A percentile compares a stretch with the other conserved stretches of the same genome.
Evolutionary conservation across 2,113 vertebrate genomes (phyloP).

Genomic region (Corynorhinus townsendii): DNA sequence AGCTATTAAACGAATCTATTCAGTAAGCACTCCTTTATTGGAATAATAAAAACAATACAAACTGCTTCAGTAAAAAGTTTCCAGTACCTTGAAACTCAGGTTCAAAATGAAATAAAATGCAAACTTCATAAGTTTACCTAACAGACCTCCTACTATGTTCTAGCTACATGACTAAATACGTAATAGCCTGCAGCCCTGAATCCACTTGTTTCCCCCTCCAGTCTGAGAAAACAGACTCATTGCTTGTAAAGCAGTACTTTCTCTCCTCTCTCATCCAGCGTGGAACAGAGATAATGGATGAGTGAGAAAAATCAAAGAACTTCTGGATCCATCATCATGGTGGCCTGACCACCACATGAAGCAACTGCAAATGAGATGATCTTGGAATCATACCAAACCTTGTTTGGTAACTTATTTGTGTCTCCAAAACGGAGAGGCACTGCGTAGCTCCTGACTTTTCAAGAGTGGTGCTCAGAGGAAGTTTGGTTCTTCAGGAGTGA

Average conservation of each 20-base stretch:
- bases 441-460: constrained; percentile 38
- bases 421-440: constrained; percentile 9
- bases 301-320: background rate
- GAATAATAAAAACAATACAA: background rate
- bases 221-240: background rate
- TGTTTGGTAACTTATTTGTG: background rate
- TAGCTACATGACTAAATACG: background rate
- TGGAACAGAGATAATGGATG: background rate
- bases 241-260: background rate
- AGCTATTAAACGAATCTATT: background rate
- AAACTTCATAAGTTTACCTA: background rate
- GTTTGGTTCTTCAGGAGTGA: background rate
- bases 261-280: background rate
- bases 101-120: constrained; percentile 7
- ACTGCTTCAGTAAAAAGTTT: background rate
- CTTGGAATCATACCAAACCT: background rate
- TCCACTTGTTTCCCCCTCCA: background rate
- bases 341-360: background rate
- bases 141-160: background rate
- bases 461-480: constrained; percentile 7
- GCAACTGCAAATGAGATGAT: background rate
- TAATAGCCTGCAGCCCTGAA: background rate
- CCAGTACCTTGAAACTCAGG: background rate
- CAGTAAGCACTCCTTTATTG: background rate
- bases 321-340: background rate